Base-by-base conservation (phyloP, 2,888 invertebrate species). In the Himalopsyche japonica region DNA sequence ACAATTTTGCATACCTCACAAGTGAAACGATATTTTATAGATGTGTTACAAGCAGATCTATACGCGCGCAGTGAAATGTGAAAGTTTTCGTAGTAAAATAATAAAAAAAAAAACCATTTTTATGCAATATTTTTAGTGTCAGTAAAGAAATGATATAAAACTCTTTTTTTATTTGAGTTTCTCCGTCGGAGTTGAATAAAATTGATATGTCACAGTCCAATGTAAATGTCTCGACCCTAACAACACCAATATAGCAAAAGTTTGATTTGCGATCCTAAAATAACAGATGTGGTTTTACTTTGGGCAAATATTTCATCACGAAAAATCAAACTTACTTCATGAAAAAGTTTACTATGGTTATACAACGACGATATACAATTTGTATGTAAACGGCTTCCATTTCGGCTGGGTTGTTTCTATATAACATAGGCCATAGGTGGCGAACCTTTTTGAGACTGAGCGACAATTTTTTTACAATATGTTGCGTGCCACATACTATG, bases 161-260 rank as follows among this genome's bases (percentile, higher is more conserved):
- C n/a, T 88, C 87, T 24, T 20, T 49, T n/a, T 57, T 87, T 87
- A 87, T 87, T 88, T 87, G 86, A 87, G 87, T 83, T 57, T 84
- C 81, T 37, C 57, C 57, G 76, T 43, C 77, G 32, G 79, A 57
- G 37, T 57, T 79, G 57, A 81, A 82, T 79, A 84, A 84, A 82
- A 86, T 24, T 79, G 76, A 84, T 80, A 48, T 15, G 57, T 57
- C n/a, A 10, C 79, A 79, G 84, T 78, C 43, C 79, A 47, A 79
- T 79, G 20, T 57, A 57, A 20, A 57, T 57, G 57, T 57, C 57
- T 24, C 57, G 24, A 57, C 57, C 57, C 24, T 57, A 57, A 57
- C 57, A 57, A 57, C 20, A 57, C 57, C 70, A 70, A 82, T 78
- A 76, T 57, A 82, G 79, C 79, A 24, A 78, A 80, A 77, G 34